Evolutionary conservation across 1,140 invertebrate genomes (phyloP).

Genomic region (Drosophila quadrilineata): DNA sequence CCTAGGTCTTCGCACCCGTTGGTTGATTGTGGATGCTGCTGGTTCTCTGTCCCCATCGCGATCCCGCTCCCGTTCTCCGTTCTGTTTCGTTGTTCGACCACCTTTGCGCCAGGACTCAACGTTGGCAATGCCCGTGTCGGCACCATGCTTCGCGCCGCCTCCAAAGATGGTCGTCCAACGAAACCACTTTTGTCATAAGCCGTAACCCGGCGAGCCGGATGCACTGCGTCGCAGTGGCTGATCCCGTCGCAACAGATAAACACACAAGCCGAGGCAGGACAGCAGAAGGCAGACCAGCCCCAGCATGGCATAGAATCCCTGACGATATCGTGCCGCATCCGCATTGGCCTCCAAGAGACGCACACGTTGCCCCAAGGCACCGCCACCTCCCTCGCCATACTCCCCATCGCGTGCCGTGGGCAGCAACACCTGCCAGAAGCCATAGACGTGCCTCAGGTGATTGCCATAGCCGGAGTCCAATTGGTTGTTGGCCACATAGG

Average conservation of each 20-base stretch:
- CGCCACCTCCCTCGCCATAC: conserved; percentile 7
- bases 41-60: conserved; percentile 6
- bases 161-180: conserved; percentile 74
- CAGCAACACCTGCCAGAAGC: conserved; percentile 75
- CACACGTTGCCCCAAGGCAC: conserved; percentile 48
- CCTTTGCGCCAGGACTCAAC: conserved; percentile 77
- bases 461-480: conserved; percentile 59
- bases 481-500: conserved; percentile 47
- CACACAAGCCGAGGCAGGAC: conserved; percentile 64
- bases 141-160: conserved; percentile 32
- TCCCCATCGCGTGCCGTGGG: conserved; percentile 42
- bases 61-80: conserved; percentile 17
- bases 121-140: conserved; percentile 58
- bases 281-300: conserved; percentile 67
- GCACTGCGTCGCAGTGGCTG: conserved; percentile 32
- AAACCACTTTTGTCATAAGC: conserved; percentile 81
- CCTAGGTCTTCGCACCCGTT: conserved; percentile 47
- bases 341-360: conserved; percentile 61
- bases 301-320: conserved; percentile 76
- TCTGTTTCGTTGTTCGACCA: conserved; percentile 70
- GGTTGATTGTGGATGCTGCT: conserved; percentile 31
- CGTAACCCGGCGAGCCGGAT: conserved; percentile 34
- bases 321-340: conserved; percentile 73
- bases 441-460: conserved; percentile 60
- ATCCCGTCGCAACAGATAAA: conserved; percentile 67